Percentiles rank a stretch among this genome's conserved stretches.
Evolutionary conservation across 2,113 vertebrate species (phyloP).

Genomic region (Cervus canadensis): DNA sequence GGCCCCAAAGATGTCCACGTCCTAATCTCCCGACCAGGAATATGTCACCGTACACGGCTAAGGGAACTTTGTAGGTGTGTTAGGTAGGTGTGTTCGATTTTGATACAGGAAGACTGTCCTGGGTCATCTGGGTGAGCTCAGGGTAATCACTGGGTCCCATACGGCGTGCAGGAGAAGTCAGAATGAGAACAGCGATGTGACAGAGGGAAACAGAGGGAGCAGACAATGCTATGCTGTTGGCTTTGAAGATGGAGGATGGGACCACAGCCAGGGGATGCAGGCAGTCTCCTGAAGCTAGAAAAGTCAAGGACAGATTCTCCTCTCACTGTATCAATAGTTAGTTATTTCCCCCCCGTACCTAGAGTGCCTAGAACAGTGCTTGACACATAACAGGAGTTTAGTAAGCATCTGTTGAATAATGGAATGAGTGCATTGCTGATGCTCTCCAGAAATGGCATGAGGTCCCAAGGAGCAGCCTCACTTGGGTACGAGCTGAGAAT

Average conservation of each 20-base stretch:
- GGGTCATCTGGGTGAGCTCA: background rate
- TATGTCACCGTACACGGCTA: background rate
- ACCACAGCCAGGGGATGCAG: background rate
- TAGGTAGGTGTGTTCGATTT: background rate
- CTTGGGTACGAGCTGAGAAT: background rate
- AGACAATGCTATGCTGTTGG: background rate
- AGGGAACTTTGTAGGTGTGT: background rate
- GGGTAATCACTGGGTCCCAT: background rate
- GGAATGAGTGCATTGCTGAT: background rate
- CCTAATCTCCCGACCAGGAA: background rate
- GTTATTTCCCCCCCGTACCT: background rate
- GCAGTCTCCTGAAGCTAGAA: background rate
- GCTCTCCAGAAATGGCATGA: background rate
- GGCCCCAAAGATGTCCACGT: accelerated
- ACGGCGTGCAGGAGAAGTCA: background rate
- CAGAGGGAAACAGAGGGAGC: background rate
- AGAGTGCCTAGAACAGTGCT: background rate
- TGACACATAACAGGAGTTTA: background rate
- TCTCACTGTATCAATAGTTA: background rate
- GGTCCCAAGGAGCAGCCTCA: background rate
- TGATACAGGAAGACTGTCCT: background rate
- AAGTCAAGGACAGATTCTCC: background rate
- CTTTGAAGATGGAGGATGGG: background rate
- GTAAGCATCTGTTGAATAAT: background rate
- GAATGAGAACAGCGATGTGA: background rate